phyloP scores from a whole-genome alignment of 2,113 vertebrate genomes.

The Petromus typicus region DNA sequence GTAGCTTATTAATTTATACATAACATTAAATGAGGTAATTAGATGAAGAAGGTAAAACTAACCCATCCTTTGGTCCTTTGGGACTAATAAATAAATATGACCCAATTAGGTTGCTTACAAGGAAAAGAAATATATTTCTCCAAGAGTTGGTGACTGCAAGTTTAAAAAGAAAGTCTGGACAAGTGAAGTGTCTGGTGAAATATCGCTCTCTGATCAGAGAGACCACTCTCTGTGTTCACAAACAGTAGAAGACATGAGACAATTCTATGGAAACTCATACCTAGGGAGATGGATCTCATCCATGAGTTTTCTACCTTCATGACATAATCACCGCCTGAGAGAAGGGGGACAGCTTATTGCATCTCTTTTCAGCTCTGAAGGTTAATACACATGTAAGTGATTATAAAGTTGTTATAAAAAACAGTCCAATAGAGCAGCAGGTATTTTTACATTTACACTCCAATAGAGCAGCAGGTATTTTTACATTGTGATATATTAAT shows the following conservation, averaged over 20 bases:
- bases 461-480: neutral
- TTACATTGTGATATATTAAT: neutral
- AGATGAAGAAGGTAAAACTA: neutral
- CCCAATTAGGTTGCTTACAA: neutral
- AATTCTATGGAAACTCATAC: neutral
- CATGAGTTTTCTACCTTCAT: neutral
- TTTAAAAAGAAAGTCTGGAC: neutral
- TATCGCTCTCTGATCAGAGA: neutral
- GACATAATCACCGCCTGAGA: neutral
- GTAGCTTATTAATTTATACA: neutral
- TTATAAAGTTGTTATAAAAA: neutral
- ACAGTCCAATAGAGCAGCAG: too few species aligned
- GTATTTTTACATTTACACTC: too few species aligned
- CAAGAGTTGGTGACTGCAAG: neutral
- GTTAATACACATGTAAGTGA: neutral
- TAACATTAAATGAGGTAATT: neutral
- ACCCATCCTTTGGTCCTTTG: neutral
- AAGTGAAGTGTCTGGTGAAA: neutral
- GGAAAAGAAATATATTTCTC: neutral
- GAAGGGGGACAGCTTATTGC: neutral
- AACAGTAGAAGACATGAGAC: neutral
- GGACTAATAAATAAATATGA: neutral
- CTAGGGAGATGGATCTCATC: too few species aligned
- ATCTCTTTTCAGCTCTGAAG: neutral
- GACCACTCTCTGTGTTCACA: neutral